Evolutionary conservation across 23 tunicate species (phyloP), one percentile per base, ranked within the genome.

Genomic region (Halocynthia roretzi): DNA sequence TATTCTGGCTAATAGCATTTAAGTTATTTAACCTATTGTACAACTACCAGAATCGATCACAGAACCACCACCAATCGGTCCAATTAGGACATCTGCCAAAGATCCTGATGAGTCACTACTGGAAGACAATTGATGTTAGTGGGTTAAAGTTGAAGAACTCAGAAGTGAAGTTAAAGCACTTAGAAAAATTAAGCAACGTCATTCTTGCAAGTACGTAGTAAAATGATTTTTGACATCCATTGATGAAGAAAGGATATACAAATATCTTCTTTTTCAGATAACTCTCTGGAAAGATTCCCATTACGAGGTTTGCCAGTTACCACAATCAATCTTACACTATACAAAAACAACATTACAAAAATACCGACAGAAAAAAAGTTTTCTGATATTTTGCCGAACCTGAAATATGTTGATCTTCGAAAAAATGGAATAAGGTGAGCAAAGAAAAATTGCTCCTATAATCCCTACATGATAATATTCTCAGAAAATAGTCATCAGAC

Each of bases 361-460:
- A 51, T 89, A 51, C 96, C 96, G 54, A 9, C 44, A 6, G 19
- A 5, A 51, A 70, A 54, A 20, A 76, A 69, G 14, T 9, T 90
- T 11, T 52, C 19, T 15, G 53, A 77, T 9, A 31, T 60, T 50
- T 76, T 85, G 9, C 85, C 85, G 70, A 54, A 76, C 7, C 56
- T 90, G n/a, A 67, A 90, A 64, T 56, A 17, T n/a, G 75, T 90
- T 44, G 87, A 90, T 71, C 56, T 90, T 51, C 77, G 75, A 20
- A 54, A 81, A 50, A 90, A 90, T 71, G 21, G 67, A 10, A 77
- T 87, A 55, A 56, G 23, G 93, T 82, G 61, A 68, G 80, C 76
- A 17, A 50, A 19, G 6, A 31, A 68, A 12, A 14, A 55, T 0
- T 31, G 44, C 44, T 31, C 4, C 44, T 31, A n/a, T n/a, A n/a